Conservation (phyloP, 2,113 vertebrate species). For the Cololabis saira region DNA sequence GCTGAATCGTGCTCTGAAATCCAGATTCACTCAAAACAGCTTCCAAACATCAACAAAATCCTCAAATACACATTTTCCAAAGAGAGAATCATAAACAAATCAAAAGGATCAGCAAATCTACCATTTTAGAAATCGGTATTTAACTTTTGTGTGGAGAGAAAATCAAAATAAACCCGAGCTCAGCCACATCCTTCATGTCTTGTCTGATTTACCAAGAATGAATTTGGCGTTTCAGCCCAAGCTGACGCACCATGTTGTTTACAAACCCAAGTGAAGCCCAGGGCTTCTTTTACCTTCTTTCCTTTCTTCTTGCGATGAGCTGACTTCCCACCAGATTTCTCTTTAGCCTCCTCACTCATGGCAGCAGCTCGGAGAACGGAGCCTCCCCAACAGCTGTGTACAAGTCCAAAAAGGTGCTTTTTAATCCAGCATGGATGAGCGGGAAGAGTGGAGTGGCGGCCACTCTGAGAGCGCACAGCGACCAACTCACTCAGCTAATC, state of each 20-base stretch:
- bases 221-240: background rate
- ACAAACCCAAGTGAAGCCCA: conserved; percentile 38
- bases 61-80: conserved; percentile 2
- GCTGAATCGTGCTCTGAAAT: conserved; percentile 5
- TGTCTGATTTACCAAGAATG: conserved; percentile 1
- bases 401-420: conserved; percentile 35
- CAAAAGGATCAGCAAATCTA: background rate
- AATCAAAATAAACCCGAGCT: background rate
- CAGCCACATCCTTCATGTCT: background rate
- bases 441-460: conserved; percentile 51
- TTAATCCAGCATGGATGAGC: conserved; percentile 76
- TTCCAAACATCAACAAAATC: conserved; percentile 11
- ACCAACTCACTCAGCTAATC: conserved; percentile 66
- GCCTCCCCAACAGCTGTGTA: conserved; percentile 44
- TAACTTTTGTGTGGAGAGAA: conserved; percentile 11
- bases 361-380: conserved; percentile 41
- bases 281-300: conserved; percentile 74
- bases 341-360: conserved; percentile 79
- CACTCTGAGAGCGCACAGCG: conserved; percentile 54
- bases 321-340: conserved; percentile 71
- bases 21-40: conserved; percentile 24
- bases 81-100: background rate
- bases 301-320: conserved; percentile 78
- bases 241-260: conserved; percentile 54
- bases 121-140: background rate